Conservation (phyloP, 2,113 vertebrate genomes). For the Leptobrachium leishanense region DNA sequence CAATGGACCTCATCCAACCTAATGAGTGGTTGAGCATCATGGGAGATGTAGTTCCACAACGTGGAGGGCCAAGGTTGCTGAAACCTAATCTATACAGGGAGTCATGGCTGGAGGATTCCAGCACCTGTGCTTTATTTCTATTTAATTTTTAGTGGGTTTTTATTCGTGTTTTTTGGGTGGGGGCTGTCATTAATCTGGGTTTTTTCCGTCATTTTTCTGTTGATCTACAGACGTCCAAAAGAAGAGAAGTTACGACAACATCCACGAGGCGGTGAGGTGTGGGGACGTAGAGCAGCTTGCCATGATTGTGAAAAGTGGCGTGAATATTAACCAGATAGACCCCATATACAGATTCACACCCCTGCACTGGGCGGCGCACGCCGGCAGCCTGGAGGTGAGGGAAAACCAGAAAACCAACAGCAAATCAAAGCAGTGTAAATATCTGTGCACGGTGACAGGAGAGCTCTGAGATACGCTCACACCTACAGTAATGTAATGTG, state of each 20-base stretch:
- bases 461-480: too few relatives aligned
- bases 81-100: too few relatives aligned
- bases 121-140: not conserved
- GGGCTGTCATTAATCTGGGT: not conserved
- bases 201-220: not conserved
- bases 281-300: conserved; percentile 69
- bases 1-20: too few relatives aligned
- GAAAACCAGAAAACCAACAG: too few relatives aligned
- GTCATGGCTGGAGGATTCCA: too few relatives aligned
- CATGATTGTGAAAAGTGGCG: conserved; percentile 60
- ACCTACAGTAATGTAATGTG: too few relatives aligned
- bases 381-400: conserved; percentile 78
- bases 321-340: conserved; percentile 68
- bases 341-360: conserved; percentile 69
- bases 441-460: too few relatives aligned
- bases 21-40: too few relatives aligned
- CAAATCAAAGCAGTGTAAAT: too few relatives aligned
- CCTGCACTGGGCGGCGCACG: conserved; percentile 75
- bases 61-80: too few relatives aligned
- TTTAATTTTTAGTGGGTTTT: not conserved
- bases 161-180: not conserved
- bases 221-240: conserved; percentile 55
- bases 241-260: conserved; percentile 53
- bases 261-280: conserved; percentile 69
- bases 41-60: too few relatives aligned